Conservation (phyloP, 2,797 vertebrate species). For the Melanotaenia trifasciata region DNA sequence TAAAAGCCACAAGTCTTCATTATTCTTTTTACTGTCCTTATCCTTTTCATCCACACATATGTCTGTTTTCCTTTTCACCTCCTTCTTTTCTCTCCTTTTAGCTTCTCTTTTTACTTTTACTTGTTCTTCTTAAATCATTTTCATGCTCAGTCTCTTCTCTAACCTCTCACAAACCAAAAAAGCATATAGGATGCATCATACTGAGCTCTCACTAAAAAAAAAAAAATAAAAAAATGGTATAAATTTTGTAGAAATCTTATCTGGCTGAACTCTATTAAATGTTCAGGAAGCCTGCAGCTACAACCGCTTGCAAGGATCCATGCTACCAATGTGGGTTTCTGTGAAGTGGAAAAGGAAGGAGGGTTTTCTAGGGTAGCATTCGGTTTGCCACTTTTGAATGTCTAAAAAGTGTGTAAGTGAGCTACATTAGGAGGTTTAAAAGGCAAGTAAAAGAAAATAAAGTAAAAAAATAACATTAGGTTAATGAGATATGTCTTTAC, state of each 20-base stretch:
- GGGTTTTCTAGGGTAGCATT: too few relatives aligned
- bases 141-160: constrained; percentile 17
- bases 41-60: constrained; percentile 1
- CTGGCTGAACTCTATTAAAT: constrained; percentile 43
- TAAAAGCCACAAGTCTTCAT: constrained; percentile 7
- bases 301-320: too few relatives aligned
- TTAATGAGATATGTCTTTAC: too few relatives aligned
- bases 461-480: too few relatives aligned
- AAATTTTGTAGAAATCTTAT: constrained; percentile 29
- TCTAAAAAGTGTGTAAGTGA: too few relatives aligned
- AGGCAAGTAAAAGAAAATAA: too few relatives aligned
- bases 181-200: constrained; percentile 10
- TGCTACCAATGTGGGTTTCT: too few relatives aligned
- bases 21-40: constrained; percentile 2
- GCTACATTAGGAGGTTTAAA: too few relatives aligned
- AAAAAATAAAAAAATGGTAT: constrained; percentile 21
- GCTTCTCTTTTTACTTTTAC: not conserved
- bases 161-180: constrained; percentile 32
- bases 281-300: constrained; percentile 14
- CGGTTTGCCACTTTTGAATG: too few relatives aligned
- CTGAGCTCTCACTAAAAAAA: constrained; percentile 27
- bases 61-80: constrained; percentile 5
- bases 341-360: too few relatives aligned
- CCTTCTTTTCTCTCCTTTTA: constrained; percentile 7
- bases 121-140: constrained; percentile 9